Base-by-base conservation (phyloP, 2,113 vertebrate species). In the Aviceda subcristata region DNA sequence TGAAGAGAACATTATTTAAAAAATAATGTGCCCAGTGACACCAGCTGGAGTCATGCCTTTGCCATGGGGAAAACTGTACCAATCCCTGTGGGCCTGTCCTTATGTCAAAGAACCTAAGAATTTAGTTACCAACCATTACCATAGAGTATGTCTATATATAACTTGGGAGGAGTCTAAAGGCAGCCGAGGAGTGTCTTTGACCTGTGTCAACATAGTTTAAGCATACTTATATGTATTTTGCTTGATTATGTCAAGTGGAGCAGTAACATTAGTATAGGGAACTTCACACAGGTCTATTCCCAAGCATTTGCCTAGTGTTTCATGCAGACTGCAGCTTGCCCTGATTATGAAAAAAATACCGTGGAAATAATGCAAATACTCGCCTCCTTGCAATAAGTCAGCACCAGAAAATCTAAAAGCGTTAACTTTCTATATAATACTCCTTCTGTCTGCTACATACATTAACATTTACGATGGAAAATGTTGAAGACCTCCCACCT, bases 381-480 rank as follows among this genome's bases (percentile, higher is more conserved):
- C 15, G 29, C 23, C 72, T 86, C 64, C 50, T 73, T 86, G 55
- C 43, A 60, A 63, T 24, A 84, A 79, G 86, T 94, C 90, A 97
- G 30, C 79, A 89, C 19, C 14, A 96, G 86, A 93, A 96, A 96
- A 93, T 94, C 68, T 92, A 86, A 92, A 90, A 92, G 92, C 22
- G 1, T 92, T 84, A 68, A 80, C 72, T 92, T 93, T 94, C 92
- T 56, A 24, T 75, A 95, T 71, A 97, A 97, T 94, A 81, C 60
- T 89, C 36, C 68, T 91, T 93, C 76, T 97, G 95, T 96, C 79
- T 95, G 88, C 91, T 89, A 95, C 88, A 89, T 62, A 89, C 43
- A 93, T 96, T 97, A 96, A 94, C 88, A 94, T 95, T 93, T 94
- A 91, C 3, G 1, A 93, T 75, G 83, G 92, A 92, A 95, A 95